Evolutionary conservation across 1,140 invertebrate genomes (phyloP).

Genomic region (Spodoptera litura): DNA sequence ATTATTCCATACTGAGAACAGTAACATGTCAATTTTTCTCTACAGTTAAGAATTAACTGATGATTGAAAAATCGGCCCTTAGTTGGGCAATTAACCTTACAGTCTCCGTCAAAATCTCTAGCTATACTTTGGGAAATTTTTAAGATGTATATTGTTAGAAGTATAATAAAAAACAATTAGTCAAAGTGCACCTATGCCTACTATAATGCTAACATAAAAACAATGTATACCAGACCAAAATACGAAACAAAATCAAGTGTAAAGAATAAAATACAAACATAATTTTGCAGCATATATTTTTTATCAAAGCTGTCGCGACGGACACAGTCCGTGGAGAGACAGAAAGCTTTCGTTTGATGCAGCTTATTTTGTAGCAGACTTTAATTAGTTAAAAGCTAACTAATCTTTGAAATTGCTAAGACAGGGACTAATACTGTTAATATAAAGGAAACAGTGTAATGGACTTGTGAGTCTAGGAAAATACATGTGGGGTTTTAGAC

Average conservation of each 20-base stretch:
- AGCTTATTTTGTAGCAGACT: conserved; percentile 11
- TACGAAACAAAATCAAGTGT: neutral
- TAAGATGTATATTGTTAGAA: no score
- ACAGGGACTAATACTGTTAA: conserved; percentile 16
- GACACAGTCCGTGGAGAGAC: neutral
- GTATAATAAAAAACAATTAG: no score
- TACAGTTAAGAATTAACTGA: no score
- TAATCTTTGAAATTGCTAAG: conserved; percentile 33
- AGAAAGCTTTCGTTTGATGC: conserved; percentile 16
- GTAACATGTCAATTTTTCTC: no score
- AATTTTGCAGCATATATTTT: conserved; percentile 9
- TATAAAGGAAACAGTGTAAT: conserved; percentile 11
- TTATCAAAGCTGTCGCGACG: conserved; percentile 25
- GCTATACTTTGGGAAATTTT: no score
- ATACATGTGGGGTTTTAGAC: neutral
- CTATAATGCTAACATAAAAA: no score
- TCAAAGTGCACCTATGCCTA: no score
- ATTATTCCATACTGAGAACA: no score
- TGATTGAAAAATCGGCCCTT: no score
- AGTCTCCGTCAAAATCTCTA: no score
- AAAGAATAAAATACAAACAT: conserved; percentile 7
- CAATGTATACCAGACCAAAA: neutral
- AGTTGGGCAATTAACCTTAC: no score
- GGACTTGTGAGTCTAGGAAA: neutral
- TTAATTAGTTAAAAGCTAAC: conserved; percentile 43